Evolutionary conservation across 2,113 vertebrate species (phyloP).

Genomic region (Vulpes vulpes): DNA sequence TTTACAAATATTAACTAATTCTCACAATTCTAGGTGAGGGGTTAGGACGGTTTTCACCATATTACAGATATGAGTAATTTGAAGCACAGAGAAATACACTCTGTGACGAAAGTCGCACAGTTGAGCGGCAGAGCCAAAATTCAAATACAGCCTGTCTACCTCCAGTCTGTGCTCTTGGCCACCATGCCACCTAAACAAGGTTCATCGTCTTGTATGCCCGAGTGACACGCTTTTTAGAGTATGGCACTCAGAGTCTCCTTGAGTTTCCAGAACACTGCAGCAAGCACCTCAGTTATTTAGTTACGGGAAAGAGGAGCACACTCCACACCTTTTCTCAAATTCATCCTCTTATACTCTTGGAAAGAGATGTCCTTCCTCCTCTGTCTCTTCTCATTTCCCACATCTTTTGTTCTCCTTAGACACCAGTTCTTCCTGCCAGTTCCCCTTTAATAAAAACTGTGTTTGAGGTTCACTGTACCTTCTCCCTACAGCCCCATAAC

Average conservation of each 20-base stretch:
- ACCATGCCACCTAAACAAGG: neutral
- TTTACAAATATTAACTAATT: conserved; percentile 22
- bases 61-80: neutral
- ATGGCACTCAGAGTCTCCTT: neutral
- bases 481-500: neutral
- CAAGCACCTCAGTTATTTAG: neutral
- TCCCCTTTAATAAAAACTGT: conserved; percentile 23
- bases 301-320: neutral
- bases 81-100: neutral
- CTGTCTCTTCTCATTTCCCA: neutral
- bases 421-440: neutral
- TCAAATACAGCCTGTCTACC: neutral
- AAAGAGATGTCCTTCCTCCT: neutral
- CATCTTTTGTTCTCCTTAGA: neutral
- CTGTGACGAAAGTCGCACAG: neutral
- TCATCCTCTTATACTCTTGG: neutral
- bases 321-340: neutral
- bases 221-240: neutral
- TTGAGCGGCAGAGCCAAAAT: neutral
- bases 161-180: neutral
- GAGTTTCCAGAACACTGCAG: neutral
- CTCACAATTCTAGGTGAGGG: neutral
- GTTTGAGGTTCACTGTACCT: conserved; percentile 2
- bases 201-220: neutral
- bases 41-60: neutral